Evolutionary conservation across 2,113 vertebrate genomes (phyloP).

Genomic region (Oenanthe melanoleuca): DNA sequence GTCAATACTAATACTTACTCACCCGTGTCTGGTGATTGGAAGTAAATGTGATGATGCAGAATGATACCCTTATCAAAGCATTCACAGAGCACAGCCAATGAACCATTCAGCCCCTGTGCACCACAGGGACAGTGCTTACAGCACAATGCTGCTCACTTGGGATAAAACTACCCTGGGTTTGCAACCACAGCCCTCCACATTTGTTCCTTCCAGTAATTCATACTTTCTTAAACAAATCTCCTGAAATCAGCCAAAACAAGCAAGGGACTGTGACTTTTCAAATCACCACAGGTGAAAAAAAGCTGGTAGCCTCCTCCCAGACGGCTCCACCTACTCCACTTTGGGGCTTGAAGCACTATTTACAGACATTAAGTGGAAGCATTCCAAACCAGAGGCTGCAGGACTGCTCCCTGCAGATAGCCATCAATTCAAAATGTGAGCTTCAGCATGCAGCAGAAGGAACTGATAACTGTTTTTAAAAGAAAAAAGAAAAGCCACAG

Average conservation of each 20-base stretch:
- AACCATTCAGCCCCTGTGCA: neutral
- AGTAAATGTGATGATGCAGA: neutral
- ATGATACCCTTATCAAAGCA: neutral
- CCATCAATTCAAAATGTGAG: neutral
- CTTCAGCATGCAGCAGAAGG: neutral
- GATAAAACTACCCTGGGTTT: neutral
- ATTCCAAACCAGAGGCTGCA: neutral
- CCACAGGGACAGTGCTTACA: neutral
- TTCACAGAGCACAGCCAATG: neutral
- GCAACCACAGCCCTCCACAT: fast-evolving
- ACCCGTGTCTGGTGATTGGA: neutral
- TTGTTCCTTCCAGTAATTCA: neutral
- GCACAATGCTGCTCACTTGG: neutral
- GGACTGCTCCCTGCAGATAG: neutral
- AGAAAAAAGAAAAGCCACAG: neutral
- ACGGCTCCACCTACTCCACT: neutral
- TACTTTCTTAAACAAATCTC: neutral
- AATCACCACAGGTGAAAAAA: neutral
- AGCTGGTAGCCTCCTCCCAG: neutral
- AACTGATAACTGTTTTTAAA: neutral
- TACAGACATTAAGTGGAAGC: neutral
- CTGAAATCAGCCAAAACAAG: neutral
- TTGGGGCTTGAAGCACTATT: neutral
- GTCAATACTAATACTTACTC: constrained; percentile 45
- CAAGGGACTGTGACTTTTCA: neutral